Conservation (phyloP, 2,888 invertebrate genomes). For the Camponotus fellah region DNA sequence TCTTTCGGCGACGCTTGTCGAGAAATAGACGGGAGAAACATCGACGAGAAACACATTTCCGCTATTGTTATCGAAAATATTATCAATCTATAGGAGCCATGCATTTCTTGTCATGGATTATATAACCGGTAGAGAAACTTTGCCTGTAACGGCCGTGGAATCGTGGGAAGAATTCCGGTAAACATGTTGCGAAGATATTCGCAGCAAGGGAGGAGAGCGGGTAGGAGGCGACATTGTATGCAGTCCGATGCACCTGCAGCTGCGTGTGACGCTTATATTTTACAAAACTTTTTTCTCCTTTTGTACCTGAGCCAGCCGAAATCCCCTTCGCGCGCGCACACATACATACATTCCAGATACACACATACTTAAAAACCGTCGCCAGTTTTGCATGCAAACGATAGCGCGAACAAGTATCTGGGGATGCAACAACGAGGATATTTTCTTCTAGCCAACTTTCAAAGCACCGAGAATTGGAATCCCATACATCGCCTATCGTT, state of each 20-base stretch:
- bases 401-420: not conserved
- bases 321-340: conserved; percentile 12
- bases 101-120: conserved; percentile 28
- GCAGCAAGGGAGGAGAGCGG: conserved; percentile 19
- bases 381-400: conserved; percentile 58
- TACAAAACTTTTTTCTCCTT: conserved; percentile 60
- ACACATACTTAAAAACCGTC: conserved; percentile 56
- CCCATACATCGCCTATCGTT: not conserved
- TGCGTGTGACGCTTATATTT: conserved; percentile 70
- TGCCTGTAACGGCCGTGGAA: not conserved
- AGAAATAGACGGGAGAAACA: not conserved
- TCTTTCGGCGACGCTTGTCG: not conserved
- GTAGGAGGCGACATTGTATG: conserved; percentile 23
- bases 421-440: not conserved
- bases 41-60: conserved; percentile 20
- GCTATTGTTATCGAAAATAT: conserved; percentile 56
- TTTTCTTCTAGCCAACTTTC: conserved; percentile 24
- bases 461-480: conserved; percentile 21
- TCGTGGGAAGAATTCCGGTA: conserved; percentile 63
- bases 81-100: conserved; percentile 48
- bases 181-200: conserved; percentile 40
- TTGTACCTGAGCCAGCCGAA: conserved; percentile 18
- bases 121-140: not conserved
- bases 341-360: conserved; percentile 12
- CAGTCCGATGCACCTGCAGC: conserved; percentile 73